Conservation (phyloP, 2,797 vertebrate genomes). For the Ispidina picta region DNA sequence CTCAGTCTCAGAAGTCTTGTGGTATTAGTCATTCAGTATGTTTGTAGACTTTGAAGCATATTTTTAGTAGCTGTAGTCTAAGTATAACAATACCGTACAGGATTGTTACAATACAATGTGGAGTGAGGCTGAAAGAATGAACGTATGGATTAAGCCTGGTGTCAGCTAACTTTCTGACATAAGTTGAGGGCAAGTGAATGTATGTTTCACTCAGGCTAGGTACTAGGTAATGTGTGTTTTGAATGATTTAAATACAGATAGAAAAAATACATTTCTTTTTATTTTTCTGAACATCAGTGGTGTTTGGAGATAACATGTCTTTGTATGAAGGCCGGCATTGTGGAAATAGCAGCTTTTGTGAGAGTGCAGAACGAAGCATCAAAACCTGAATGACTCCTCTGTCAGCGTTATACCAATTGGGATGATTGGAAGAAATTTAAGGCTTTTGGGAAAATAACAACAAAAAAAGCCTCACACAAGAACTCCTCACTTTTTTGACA, state of each 20-base stretch:
- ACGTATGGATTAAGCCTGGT: not conserved
- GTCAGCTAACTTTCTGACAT: not conserved
- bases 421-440: not conserved
- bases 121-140: not conserved
- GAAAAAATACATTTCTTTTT: not conserved
- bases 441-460: not conserved
- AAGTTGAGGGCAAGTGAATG: not conserved
- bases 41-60: not conserved
- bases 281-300: not conserved
- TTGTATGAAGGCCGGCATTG: not conserved
- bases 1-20: not conserved
- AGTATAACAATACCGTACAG: not conserved
- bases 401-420: not conserved
- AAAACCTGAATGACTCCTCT: not conserved
- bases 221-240: not conserved
- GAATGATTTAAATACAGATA: not conserved
- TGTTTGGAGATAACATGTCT: not conserved
- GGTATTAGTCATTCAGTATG: not conserved
- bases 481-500: not conserved
- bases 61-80: not conserved
- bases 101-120: not conserved
- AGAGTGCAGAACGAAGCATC: not conserved
- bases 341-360: not conserved
- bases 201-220: not conserved
- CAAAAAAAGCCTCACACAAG: not conserved